Evolutionary conservation across 1,140 invertebrate species (phyloP).

Genomic region (Zaprionus lachaisei): DNA sequence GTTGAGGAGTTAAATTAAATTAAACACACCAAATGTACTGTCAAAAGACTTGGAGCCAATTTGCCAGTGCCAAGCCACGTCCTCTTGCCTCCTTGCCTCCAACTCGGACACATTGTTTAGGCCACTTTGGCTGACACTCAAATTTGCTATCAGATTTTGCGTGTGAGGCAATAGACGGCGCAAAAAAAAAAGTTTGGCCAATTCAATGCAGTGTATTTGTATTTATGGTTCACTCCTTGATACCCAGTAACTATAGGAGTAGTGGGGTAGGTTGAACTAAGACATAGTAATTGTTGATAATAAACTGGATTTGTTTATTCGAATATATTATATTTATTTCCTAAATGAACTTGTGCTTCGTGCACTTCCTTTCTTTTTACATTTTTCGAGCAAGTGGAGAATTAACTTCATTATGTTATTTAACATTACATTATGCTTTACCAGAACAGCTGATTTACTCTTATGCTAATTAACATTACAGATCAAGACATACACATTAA

Average conservation of each 20-base stretch:
- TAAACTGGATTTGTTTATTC: too few species aligned
- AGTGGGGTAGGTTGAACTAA: not conserved
- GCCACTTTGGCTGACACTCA: constrained; percentile 77
- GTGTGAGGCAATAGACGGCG: constrained; percentile 49
- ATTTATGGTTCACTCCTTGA: constrained; percentile 13
- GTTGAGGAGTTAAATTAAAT: constrained; percentile 49
- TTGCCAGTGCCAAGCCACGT: not conserved
- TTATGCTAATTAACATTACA: too few species aligned
- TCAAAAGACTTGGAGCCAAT: constrained; percentile 16
- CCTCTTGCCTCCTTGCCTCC: constrained; percentile 5
- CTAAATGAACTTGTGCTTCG: too few species aligned
- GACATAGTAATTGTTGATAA: not conserved
- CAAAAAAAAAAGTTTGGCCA: constrained; percentile 49
- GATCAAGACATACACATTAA: too few species aligned
- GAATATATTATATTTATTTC: too few species aligned
- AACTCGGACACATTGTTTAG: constrained; percentile 62
- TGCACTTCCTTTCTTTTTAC: too few species aligned
- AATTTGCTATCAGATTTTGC: constrained; percentile 78
- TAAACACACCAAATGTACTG: constrained; percentile 42
- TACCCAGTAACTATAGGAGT: not conserved
- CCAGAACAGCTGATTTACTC: too few species aligned
- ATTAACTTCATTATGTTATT: too few species aligned
- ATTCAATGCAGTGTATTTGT: constrained; percentile 16
- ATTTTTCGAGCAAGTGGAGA: too few species aligned
- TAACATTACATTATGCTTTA: too few species aligned